phyloP scores from a whole-genome alignment of 2,888 invertebrate species.

The Hecatera dysodea region DNA sequence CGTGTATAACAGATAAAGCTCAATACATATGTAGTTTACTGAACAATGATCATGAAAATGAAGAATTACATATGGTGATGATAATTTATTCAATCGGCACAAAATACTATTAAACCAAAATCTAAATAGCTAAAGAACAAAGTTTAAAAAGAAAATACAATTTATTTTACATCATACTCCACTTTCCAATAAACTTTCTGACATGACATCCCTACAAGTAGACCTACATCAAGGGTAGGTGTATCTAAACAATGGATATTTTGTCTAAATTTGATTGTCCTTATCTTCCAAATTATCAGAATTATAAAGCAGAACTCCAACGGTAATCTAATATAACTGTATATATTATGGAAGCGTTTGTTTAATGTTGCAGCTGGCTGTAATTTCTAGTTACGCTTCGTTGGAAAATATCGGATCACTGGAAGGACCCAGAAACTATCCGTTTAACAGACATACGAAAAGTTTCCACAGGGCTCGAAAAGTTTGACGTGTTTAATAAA shows the following conservation, averaged over 20 bases:
- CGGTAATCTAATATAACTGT: slow-evolving; percentile 47
- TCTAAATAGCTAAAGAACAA: background rate
- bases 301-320: slow-evolving; percentile 54
- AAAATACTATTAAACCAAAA: background rate
- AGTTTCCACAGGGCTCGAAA: background rate
- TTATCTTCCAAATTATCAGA: slow-evolving; percentile 66
- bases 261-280: slow-evolving; percentile 62
- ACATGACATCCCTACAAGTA: slow-evolving; percentile 42
- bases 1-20: too few relatives aligned
- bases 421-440: slow-evolving; percentile 8
- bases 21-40: too few relatives aligned
- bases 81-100: background rate
- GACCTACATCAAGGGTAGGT: slow-evolving; percentile 42
- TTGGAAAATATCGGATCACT: background rate
- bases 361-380: slow-evolving; percentile 55
- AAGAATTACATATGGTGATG: background rate
- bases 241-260: slow-evolving; percentile 62
- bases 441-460: background rate
- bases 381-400: slow-evolving; percentile 41
- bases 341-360: slow-evolving; percentile 17
- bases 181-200: background rate
- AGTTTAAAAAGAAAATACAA: background rate
- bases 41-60: too few relatives aligned
- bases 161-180: background rate
- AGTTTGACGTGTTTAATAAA: background rate